Evolutionary conservation across 1,140 invertebrate genomes (phyloP), one percentile per base, ranked within the genome.

Genomic region (Drosophila rhopaloa): DNA sequence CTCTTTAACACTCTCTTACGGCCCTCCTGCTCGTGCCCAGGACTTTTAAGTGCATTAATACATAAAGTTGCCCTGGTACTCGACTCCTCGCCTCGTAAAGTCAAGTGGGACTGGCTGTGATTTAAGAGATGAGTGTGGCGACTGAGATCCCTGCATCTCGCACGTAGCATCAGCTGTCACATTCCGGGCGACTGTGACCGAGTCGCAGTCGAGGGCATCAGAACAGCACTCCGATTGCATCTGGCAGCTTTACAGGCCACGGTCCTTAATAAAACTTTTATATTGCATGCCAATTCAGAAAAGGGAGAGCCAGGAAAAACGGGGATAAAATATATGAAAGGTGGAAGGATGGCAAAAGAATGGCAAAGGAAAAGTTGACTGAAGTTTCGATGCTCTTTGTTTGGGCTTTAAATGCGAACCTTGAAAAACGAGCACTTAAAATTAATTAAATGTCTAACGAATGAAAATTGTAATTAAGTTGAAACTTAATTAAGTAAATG

Each of bases 1-100:
- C 82, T 82, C 79, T 82, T 85, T 86, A 86, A 88, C 82, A 86
- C 82, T 57, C 76, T 71, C 65, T 88, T 72, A 43, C 72, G 19
- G 44, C 38, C 10, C 55, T 19, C 29, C 27, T 13, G 37, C 61
- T 65, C 1, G 24, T 24, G 63, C 60, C 73, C 70, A 75, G 61
- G 61, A 55, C 47, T 77, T 80, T 88, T 76, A 82, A 86, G 83
- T 88, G 79, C 76, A 79, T 85, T 85, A 71, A 81, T 66, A 79
- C 76, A 68, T 71, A 80, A 74, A 72, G 55, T 66, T 61, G 47
- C 68, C 38, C 43, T 13, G 58, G 13, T 41, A 27, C 50, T 50
- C 9, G n/a, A 14, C 38, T 8, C 32, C 19, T 48, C n/a, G 32
- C 29, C 63, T 56, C 76, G 76, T 81, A 84, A 85, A 84, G 66